Evolutionary conservation across 2,888 invertebrate species (phyloP), one percentile per base, ranked within the genome.

Genomic region (Malthinus flaveolus): DNA sequence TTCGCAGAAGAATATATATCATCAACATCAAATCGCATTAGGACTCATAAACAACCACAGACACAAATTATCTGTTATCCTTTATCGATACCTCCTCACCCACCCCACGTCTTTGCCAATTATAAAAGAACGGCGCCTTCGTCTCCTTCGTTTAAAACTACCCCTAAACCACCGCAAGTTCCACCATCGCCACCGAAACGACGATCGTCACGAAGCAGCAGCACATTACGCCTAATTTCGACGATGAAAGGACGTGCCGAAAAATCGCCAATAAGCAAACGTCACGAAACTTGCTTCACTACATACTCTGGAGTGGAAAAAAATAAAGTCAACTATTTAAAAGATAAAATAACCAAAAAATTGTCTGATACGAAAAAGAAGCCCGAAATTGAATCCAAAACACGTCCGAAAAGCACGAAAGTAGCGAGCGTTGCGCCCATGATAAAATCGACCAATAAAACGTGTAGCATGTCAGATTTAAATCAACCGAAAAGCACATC

Each of bases 1-100:
- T 85, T 82, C 85, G 80, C 88, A 89, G 90, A 89, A 82, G 90
- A 91, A 82, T 91, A 90, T 78, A 88, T 89, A 78, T 90, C 91
- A 73, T 88, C 91, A 72, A 88, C 91, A 64, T 87, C 90, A 47
- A 91, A 89, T 66, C 88, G 89, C 81, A 90, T 91, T 74, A 84
- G 89, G 75, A 85, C 90, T 49, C 89, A 89, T 76, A 89, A 87
- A 15, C 39, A 42, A 80, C 75, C 77, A 10, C 76, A 78, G 59
- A 78, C 75, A 63, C 85, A 87, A 79, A 83, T 86, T 35, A 78
- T 86, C 62, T 87, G 85, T 74, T 87, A 86, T 73, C 87, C 87
- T 48, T 77, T 81, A 15, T 83, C 83, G 5, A 68, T 69, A 47
- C 78, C 70, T 66, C 77, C 63, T 31, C 73, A 78, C 35, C 74